A percentile compares a stretch with the other conserved stretches of the same genome.
phyloP scores from a whole-genome alignment of 2,888 invertebrate species.

The Catocala sponsa region DNA sequence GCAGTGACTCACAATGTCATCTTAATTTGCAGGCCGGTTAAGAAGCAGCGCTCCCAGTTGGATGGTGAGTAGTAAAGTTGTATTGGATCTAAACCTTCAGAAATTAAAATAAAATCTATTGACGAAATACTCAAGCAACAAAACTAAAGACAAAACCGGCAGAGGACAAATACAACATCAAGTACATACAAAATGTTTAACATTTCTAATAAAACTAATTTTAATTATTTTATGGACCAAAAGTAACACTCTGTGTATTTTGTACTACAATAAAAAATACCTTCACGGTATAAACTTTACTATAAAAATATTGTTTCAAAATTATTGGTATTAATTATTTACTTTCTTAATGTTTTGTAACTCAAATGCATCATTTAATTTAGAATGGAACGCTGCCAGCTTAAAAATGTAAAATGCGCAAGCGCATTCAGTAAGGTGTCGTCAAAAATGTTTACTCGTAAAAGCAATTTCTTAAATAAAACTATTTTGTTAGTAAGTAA shows the following conservation, averaged over 20 bases:
- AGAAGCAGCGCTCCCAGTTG: constrained; percentile 56
- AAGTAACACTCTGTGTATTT: constrained; percentile 40
- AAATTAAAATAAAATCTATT: constrained; percentile 35
- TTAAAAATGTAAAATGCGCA: constrained; percentile 50
- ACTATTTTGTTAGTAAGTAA: constrained; percentile 53
- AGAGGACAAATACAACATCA: constrained; percentile 50
- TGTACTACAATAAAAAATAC: constrained; percentile 24
- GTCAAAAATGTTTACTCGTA: constrained; percentile 33
- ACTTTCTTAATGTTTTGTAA: constrained; percentile 31
- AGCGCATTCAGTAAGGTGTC: constrained; percentile 41
- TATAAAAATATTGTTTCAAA: constrained; percentile 39
- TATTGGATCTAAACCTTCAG: constrained; percentile 55
- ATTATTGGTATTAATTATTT: constrained; percentile 29
- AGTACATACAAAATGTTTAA: constrained; percentile 43
- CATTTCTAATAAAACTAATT: constrained; percentile 49
- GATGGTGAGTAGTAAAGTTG: constrained; percentile 60
- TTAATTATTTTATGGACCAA: constrained; percentile 62
- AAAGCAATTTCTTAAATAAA: constrained; percentile 46
- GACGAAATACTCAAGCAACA: constrained; percentile 37
- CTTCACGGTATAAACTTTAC: constrained; percentile 26
- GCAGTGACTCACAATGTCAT: neutral
- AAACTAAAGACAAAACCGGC: constrained; percentile 49
- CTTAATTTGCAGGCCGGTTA: constrained; percentile 40
- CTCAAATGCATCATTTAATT: constrained; percentile 36
- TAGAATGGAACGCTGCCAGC: constrained; percentile 39